Evolutionary conservation across 2,113 vertebrate species (phyloP), one percentile per base, ranked within the genome.

Genomic region (Lophius piscatorius): DNA sequence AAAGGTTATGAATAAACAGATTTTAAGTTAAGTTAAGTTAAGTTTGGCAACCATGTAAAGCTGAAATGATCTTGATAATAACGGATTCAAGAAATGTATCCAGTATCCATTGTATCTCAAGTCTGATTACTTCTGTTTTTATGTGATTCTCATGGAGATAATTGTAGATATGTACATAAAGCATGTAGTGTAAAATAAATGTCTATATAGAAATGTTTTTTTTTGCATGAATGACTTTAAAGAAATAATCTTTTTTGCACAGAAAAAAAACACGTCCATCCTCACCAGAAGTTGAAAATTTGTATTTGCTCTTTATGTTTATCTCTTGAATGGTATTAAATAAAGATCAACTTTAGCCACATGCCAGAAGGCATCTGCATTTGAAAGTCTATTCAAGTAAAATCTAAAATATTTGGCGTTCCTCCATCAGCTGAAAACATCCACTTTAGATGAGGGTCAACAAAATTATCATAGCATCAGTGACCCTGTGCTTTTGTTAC

Each of bases 401-500:
- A 28, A 45, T 61, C 28, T 38, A 33, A 13, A 63, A 68, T 42
- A 42, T 45, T 35, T 41, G 35, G 12, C 34, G 14, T 44, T 55
- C 28, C 9, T 62, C 16, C 9, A 2, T 49, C 23, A 23, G 42
- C n/a, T 78, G 36, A 48, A 63, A 69, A 56, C 8, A 33, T 26
- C 26, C 26, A 45, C 17, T 35, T 46, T 26, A 50, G 45, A 13
- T 49, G 58, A 70, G 35, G 2, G 16, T 35, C 7, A 40, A 65
- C 9, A 39, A 21, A 50, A 57, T 35, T 40, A 45, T 41, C 59
- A 66, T 4, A 6, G 28, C 63, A 26, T 59, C 21, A 4, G 29
- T 42, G 46, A 23, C 47, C 39, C 74, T 73, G 69, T 65, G 63
- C 68, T 74, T 79, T 49, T 5, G 10, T 51, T 14, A 40, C 40